A percentile compares a stretch with the other conserved stretches of the same genome.
phyloP scores from a whole-genome alignment of 2,113 vertebrate genomes.

The Gasterosteus nipponicus region DNA sequence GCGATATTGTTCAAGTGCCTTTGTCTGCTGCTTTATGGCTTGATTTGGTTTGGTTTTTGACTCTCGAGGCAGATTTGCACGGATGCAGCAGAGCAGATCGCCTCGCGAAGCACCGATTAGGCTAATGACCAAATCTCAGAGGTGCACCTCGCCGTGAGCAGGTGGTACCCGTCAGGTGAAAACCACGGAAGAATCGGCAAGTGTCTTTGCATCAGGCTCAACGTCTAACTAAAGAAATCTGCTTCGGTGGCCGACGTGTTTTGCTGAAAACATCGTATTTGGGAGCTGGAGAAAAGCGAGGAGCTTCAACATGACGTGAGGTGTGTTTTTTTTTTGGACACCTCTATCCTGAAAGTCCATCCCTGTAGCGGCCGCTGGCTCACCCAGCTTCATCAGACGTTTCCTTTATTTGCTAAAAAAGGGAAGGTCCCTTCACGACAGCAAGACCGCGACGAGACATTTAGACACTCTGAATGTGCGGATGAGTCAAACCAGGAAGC shows the following conservation, averaged over 20 bases:
- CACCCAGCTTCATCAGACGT: slow-evolving; percentile 17
- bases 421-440: slow-evolving; percentile 28
- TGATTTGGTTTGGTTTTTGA: not conserved
- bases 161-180: not conserved
- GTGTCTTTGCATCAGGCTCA: slow-evolving; percentile 30
- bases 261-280: slow-evolving; percentile 10
- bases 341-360: not conserved
- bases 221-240: not conserved
- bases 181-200: not conserved
- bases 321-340: not conserved
- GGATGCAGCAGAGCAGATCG: not conserved
- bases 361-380: slow-evolving; percentile 2
- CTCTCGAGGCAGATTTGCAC: not conserved
- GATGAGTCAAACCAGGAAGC: slow-evolving; percentile 67
- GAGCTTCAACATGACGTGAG: not conserved
- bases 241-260: not conserved
- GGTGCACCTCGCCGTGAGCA: not conserved
- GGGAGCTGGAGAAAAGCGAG: not conserved
- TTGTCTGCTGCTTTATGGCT: not conserved
- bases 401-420: slow-evolving; percentile 3
- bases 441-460: slow-evolving; percentile 35
- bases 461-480: slow-evolving; percentile 42
- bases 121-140: not conserved
- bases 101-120: not conserved
- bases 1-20: too few species aligned